Evolutionary conservation across 2,888 invertebrate genomes (phyloP), one percentile per base, ranked within the genome.

Genomic region (Lomographa bimaculata): DNA sequence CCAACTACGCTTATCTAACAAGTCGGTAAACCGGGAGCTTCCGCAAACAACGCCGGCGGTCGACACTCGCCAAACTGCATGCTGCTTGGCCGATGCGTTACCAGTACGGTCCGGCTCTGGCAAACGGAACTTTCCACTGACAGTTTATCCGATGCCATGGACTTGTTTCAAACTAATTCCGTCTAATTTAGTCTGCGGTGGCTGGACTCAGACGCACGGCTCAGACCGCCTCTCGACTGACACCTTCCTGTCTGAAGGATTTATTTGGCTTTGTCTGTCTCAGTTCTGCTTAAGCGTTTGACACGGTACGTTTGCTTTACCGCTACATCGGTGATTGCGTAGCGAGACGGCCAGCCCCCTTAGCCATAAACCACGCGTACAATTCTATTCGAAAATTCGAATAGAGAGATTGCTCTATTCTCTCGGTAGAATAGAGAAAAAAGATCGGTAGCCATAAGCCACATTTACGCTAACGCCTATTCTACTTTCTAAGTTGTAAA

Each of bases 91-190:
- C 50, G 43, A 46, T 54, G 61, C 56, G 56, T 59, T 55, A 41
- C 57, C 46, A 46, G 40, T 27, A 38, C 47, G 19, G 40, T 40
- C 14, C 4, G 14, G n/a, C n/a, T 48, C 39, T 45, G 32, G 26
- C 37, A 41, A 40, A 45, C 42, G 34, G 43, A 68, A 71, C 60
- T 69, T 68, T 56, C 52, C 44, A 60, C 61, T 59, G 68, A 61
- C 69, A 71, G 65, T 69, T 71, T 71, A 71, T 64, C 59, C 64
- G 57, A 55, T 54, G 56, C 60, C 46, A 51, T 56, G 48, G 63
- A 73, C 69, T 76, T 70, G 73, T 65, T 69, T 45, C 52, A 45
- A 74, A 76, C 74, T 79, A 79, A 78, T 78, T 76, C 67, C 50
- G 53, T 66, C 69, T 72, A 78, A 75, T 74, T 76, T 71, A 64